A percentile compares a stretch with the other conserved stretches of the same genome.
phyloP scores from a whole-genome alignment of 2,797 vertebrate species.

The Tenualosa ilisha region DNA sequence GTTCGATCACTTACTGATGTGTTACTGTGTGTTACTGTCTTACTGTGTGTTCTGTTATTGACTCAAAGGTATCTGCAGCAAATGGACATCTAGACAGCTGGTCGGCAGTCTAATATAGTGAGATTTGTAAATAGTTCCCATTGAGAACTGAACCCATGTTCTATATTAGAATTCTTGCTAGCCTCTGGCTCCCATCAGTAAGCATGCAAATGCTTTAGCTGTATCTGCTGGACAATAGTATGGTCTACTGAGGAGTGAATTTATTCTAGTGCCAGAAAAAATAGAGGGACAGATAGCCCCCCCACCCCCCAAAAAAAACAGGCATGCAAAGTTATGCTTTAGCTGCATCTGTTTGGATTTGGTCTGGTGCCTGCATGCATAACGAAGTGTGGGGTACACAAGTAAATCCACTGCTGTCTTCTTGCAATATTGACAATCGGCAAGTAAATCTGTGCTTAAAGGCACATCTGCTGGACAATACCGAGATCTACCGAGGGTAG shows the following conservation, averaged over 20 bases:
- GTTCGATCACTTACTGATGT: not conserved
- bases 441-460: too few relatives aligned
- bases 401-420: slow-evolving; percentile 71
- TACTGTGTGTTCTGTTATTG: not conserved
- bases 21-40: not conserved
- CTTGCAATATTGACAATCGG: too few relatives aligned
- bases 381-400: too few relatives aligned
- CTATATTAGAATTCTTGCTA: not conserved
- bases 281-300: not conserved
- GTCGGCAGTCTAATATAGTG: not conserved
- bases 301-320: too few relatives aligned
- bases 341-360: too few relatives aligned
- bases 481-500: too few relatives aligned
- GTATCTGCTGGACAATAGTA: not conserved
- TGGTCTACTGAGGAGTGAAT: not conserved
- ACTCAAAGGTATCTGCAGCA: not conserved
- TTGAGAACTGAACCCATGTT: not conserved
- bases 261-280: not conserved
- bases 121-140: not conserved
- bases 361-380: not conserved
- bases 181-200: not conserved
- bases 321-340: too few relatives aligned
- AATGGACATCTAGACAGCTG: not conserved
- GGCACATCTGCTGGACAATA: too few relatives aligned
- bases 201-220: not conserved